phyloP scores from a whole-genome alignment of 2,113 vertebrate genomes.

The Larimichthys crocea region DNA sequence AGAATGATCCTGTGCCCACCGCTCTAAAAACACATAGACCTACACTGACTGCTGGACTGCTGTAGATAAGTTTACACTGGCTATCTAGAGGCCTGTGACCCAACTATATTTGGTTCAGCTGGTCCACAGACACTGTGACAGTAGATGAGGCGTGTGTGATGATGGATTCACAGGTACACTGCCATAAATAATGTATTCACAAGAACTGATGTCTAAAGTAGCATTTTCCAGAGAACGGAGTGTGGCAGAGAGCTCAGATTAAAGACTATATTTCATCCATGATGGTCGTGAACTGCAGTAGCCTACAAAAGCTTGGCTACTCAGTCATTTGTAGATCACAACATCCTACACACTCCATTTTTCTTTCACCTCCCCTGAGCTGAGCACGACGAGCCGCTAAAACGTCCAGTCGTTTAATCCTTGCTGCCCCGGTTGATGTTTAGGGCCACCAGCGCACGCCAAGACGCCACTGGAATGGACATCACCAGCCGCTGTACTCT shows the following conservation, averaged over 20 bases:
- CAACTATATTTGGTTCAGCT: constrained; percentile 22
- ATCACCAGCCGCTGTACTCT: constrained; percentile 99
- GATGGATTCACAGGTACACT: not conserved
- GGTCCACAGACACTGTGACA: not conserved
- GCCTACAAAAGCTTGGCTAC: no score
- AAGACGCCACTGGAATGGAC: constrained; percentile 99
- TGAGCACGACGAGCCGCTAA: not conserved
- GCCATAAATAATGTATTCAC: not conserved
- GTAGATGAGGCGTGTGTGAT: not conserved
- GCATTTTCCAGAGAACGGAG: not conserved
- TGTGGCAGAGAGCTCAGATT: not conserved
- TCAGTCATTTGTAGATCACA: no score
- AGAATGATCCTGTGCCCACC: not conserved
- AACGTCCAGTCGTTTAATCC: not conserved
- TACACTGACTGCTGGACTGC: not conserved
- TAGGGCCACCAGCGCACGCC: constrained; percentile 93
- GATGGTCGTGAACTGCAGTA: no score
- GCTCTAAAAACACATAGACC: constrained; percentile 2
- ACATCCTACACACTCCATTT: no score
- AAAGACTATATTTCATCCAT: no score
- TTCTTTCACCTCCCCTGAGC: no score
- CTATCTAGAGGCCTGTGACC: not conserved
- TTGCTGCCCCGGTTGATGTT: not conserved
- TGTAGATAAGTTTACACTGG: constrained; percentile 35
- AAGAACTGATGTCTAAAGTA: not conserved